Percentiles rank a stretch among this genome's conserved stretches.
Evolutionary conservation across 1,140 invertebrate species (phyloP).

Genomic region (Pectinophora gossypiella): DNA sequence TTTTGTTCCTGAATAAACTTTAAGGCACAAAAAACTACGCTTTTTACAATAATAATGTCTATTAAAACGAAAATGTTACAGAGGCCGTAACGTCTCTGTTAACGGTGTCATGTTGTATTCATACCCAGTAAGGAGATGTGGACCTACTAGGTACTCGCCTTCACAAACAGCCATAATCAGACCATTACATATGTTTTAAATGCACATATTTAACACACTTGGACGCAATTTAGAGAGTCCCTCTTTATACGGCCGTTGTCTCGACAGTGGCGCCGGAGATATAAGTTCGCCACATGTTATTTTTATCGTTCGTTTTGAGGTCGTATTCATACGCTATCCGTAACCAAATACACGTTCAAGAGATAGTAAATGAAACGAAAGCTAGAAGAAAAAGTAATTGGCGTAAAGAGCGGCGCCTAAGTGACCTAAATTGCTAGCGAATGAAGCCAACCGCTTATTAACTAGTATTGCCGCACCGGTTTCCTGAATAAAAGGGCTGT

Average conservation of each 20-base stretch:
- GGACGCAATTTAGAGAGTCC: neutral
- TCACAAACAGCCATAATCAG: neutral
- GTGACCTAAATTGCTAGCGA: neutral
- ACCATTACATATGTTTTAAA: slow-evolving; percentile 3
- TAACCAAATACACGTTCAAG: neutral
- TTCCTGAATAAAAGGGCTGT: slow-evolving; percentile 5
- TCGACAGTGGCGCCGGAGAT: neutral
- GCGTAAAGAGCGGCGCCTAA: neutral
- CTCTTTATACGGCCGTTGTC: neutral
- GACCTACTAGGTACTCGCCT: neutral
- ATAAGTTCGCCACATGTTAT: neutral
- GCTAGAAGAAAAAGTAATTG: neutral
- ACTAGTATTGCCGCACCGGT: neutral
- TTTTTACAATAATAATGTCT: too few species aligned
- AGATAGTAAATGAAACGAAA: too few species aligned
- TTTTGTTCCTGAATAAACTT: too few species aligned
- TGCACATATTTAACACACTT: slow-evolving; percentile 1
- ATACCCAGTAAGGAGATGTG: neutral
- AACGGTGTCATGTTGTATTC: neutral
- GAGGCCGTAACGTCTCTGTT: neutral
- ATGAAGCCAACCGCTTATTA: neutral
- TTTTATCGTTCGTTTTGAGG: neutral
- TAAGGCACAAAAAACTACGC: too few species aligned
- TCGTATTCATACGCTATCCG: neutral
- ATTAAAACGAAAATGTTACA: neutral